Evolutionary conservation across 1,140 invertebrate genomes (phyloP).

Genomic region (Lasioglossum baleicum): DNA sequence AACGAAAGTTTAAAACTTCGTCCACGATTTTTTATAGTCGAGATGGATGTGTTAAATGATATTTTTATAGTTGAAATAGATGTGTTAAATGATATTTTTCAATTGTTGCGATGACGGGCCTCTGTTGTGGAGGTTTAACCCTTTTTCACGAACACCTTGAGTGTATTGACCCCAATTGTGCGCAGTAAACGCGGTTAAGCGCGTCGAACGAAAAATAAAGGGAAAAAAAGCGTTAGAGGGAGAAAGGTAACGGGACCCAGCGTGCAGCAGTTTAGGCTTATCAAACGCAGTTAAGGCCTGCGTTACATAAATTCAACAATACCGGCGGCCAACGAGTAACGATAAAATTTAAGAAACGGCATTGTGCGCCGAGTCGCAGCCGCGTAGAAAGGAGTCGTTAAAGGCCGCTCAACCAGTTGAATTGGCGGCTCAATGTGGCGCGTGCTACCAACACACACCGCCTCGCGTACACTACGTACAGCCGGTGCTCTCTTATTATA

Average conservation of each 20-base stretch:
- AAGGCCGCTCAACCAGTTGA: constrained; percentile 62
- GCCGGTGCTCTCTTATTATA: constrained; percentile 69
- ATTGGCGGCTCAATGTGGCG: constrained; percentile 67
- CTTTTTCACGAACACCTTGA: neutral
- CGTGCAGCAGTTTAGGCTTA: constrained; percentile 45
- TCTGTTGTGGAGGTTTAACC: neutral
- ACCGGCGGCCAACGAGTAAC: constrained; percentile 57
- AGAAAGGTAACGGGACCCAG: constrained; percentile 1
- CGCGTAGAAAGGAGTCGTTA: constrained; percentile 63
- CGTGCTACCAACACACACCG: constrained; percentile 67
- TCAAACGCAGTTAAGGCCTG: constrained; percentile 51
- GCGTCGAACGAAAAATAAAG: neutral
- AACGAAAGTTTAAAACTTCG: too few species aligned
- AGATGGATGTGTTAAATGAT: too few species aligned
- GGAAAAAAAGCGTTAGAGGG: neutral
- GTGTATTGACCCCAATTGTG: constrained; percentile 2
- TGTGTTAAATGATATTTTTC: too few species aligned
- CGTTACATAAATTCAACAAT: constrained; percentile 62
- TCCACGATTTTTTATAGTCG: too few species aligned
- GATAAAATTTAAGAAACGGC: constrained; percentile 66
- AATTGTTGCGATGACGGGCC: too few species aligned
- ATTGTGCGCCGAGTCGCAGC: constrained; percentile 56
- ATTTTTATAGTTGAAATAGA: too few species aligned
- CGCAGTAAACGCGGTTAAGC: neutral
- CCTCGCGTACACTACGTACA: constrained; percentile 52